phyloP scores from a whole-genome alignment of 2,113 vertebrate species.

The Scophthalmus maximus region DNA sequence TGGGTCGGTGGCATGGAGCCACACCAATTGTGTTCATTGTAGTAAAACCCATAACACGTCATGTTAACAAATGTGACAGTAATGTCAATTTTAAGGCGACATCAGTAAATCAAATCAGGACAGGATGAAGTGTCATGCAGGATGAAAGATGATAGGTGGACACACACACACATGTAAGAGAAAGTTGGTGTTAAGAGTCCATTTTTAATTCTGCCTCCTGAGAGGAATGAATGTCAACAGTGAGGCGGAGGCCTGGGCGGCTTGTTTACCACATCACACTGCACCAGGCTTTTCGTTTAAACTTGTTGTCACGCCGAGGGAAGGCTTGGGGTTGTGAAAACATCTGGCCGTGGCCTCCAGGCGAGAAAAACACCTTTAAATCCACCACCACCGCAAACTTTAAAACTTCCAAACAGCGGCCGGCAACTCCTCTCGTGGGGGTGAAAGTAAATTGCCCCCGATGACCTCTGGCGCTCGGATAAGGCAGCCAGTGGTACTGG shows the following conservation, averaged over 20 bases:
- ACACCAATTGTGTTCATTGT: neutral
- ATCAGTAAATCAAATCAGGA: too few relatives aligned
- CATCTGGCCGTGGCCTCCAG: neutral
- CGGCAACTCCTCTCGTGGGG: neutral
- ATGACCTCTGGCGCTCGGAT: neutral
- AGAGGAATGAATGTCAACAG: constrained; percentile 4
- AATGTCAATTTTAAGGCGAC: neutral
- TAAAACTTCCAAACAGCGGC: too few relatives aligned
- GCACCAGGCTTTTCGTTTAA: neutral
- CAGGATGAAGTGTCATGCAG: neutral
- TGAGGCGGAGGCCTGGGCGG: constrained; percentile 13
- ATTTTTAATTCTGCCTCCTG: neutral
- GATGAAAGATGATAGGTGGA: neutral
- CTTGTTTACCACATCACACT: constrained; percentile 45
- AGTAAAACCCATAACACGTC: neutral
- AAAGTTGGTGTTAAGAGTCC: neutral
- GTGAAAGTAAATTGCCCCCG: neutral
- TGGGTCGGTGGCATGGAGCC: neutral
- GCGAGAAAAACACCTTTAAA: neutral
- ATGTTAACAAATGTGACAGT: neutral
- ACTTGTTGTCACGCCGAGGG: neutral
- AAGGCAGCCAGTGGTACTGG: neutral
- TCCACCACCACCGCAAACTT: neutral
- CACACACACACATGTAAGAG: too few relatives aligned
- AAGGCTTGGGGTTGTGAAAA: neutral